Evolutionary conservation across 92 coral and sea anemone genomes (phyloP), one percentile per base, ranked within the genome.

Genomic region (Heliopora coerulea): DNA sequence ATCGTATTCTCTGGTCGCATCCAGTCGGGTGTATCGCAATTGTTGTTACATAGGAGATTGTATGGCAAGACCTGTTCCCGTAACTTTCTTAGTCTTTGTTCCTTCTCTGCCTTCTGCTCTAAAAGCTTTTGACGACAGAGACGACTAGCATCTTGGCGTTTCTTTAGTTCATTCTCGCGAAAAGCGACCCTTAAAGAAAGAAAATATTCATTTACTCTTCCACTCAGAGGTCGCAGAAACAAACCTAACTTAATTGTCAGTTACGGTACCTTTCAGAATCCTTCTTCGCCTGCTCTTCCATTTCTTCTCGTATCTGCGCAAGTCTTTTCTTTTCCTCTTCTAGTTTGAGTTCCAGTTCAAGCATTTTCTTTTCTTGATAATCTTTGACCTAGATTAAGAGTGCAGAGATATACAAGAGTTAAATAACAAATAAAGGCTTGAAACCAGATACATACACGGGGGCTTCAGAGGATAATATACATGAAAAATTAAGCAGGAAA

Each of bases 251-350:
- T n/a, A n/a, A n/a, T n/a, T n/a, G n/a, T n/a, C n/a, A n/a, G n/a
- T n/a, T n/a, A n/a, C n/a, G n/a, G n/a, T n/a, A 87, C 96, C 96
- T 88, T 86, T 95, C 96, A 27, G 63, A 82, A 78, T 95, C 99
- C 54, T 79, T 20, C 54, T 34, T 42, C 20, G 96, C 99, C 75
- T 95, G 99, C 42, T 90, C 95, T 62, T 88, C 89, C 89, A 95
- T 70, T 56, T 75, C 49, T 72, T 50, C 78, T 72, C 79, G 87
- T 20, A 95, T 73, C 63, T 90, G 96, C 49, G 77, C 89, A 65
- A 95, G 78, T 46, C 90, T 74, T 68, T 58, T 42, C 50, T 73
- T 86, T 62, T 95, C 96, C 19, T 58, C 84, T 35, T 73, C 63
- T 11, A 83, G 88, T 57, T 88, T 84, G 21, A 83, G 73, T 50